Base-by-base conservation (phyloP, 2,888 invertebrate species). In the Nomada fabriciana region DNA sequence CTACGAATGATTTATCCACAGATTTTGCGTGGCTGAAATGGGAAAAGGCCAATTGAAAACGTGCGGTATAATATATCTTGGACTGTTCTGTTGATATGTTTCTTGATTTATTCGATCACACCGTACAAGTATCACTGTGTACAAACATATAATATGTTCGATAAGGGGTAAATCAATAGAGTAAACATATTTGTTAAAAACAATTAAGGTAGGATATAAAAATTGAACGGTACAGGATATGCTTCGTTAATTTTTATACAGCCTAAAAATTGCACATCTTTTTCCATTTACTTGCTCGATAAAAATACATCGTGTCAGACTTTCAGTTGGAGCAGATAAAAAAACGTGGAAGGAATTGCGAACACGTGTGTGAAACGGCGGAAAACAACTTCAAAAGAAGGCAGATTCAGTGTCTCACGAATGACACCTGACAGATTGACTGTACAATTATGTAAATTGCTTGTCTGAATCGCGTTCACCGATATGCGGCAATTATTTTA, bases 361-460 rank as follows among this genome's bases (percentile, higher is more conserved):
- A 25, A 47, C 55, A 72, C 13, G 15, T 15, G 55, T 57, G n/a
- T 4, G 50, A 71, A 43, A 13, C 18, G 15, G 20, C 52, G 23
- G 59, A 67, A 67, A 75, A 75, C n/a, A 20, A 65, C 53, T 53
- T 67, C 47, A 60, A n/a, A 64, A 43, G 69, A 20, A 52, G 55
- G 52, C 70, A 81, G 75, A 57, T 59, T 78, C 75, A 57, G 67
- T 78, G 70, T 60, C 57, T 59, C 25, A 71, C 36, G 53, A 84
- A 73, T 64, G 84, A 85, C 85, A 63, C 36, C 53, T 80, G 77
- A 82, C 71, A 72, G 81, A 79, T 72, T 53, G 55, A 61, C 25
- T 47, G n/a, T 84, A 63, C 69, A 84, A 85, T 85, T 85, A 85
- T 77, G 85, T 25, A 82, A 77, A 85, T 85, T 47, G 42, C 29